Percentiles rank a stretch among this genome's conserved stretches.
These are phyloP conservation scores for Drosophila neonasuta DNA, from an alignment of 2,888 invertebrate genomes.

Conservation along the genomic window DNA sequence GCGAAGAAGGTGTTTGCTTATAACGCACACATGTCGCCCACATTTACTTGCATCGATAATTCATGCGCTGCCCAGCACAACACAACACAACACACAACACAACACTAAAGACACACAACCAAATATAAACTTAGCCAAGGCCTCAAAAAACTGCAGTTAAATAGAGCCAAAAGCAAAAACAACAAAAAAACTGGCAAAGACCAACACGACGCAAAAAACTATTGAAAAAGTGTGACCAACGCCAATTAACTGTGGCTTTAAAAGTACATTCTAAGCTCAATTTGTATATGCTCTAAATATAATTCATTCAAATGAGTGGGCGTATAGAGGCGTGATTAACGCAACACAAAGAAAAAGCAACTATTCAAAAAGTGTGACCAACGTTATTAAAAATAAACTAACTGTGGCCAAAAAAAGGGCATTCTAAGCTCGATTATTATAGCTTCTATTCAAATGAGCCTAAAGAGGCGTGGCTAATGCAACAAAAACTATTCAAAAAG, in stretches of 20 bases:
- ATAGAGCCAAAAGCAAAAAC: constrained; percentile 12
- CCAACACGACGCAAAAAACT: constrained; percentile 5
- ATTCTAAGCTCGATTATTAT: too few relatives aligned
- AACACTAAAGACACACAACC: not conserved
- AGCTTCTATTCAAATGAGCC: too few relatives aligned
- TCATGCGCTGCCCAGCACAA: constrained; percentile 32
- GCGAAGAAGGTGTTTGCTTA: constrained; percentile 49
- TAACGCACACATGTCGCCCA: constrained; percentile 46
- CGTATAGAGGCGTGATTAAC: too few relatives aligned
- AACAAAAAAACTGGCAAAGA: not conserved
- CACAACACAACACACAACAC: constrained; percentile 3
- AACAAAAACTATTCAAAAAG: too few relatives aligned
- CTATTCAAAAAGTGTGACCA: not conserved
- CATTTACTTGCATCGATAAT: constrained; percentile 65
- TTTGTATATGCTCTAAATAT: too few relatives aligned
- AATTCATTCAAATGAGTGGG: too few relatives aligned
- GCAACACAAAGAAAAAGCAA: constrained; percentile 1
- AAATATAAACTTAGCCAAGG: constrained; percentile 17
- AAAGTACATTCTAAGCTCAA: too few relatives aligned
- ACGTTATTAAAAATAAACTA: too few relatives aligned
- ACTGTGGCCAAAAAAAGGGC: too few relatives aligned
- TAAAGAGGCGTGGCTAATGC: too few relatives aligned
- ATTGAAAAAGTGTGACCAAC: not conserved
- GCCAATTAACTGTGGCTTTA: too few relatives aligned
- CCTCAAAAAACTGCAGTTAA: constrained; percentile 26